Conservation (phyloP, 2,113 vertebrate species). For the Caretta caretta region DNA sequence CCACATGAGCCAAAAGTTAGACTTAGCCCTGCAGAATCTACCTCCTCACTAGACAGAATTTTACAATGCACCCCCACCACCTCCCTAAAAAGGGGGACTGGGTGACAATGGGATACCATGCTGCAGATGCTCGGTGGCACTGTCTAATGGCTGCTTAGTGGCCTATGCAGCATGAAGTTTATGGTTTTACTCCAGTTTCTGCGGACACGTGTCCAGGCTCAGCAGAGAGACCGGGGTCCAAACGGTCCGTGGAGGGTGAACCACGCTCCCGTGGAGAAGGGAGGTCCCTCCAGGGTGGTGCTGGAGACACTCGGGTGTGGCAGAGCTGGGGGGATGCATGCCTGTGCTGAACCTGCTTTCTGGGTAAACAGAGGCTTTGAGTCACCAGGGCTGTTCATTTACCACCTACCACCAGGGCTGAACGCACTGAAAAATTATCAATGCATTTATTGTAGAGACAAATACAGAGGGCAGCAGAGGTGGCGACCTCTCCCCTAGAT, state of each 20-base stretch:
- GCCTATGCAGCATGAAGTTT: background rate
- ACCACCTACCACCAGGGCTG: background rate
- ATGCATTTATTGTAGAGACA: background rate
- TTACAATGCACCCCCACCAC: background rate
- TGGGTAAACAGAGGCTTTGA: background rate
- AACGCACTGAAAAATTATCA: background rate
- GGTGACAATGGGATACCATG: accelerated
- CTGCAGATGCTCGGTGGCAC: accelerated
- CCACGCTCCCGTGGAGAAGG: background rate
- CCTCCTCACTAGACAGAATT: background rate
- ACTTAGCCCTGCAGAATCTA: background rate
- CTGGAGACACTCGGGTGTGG: accelerated
- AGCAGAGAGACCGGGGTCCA: background rate
- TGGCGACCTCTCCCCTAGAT: background rate
- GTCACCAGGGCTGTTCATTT: background rate
- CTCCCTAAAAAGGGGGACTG: accelerated
- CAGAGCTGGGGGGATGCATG: background rate
- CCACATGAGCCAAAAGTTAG: background rate
- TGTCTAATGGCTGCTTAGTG: too few relatives aligned
- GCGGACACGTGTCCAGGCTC: accelerated
- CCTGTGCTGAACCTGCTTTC: accelerated
- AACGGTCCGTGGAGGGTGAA: accelerated
- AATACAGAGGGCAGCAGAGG: accelerated
- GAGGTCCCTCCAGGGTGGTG: background rate
- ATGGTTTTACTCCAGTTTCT: accelerated